Evolutionary conservation across 2,113 vertebrate genomes (phyloP).

Genomic region (Equus przewalskii): DNA sequence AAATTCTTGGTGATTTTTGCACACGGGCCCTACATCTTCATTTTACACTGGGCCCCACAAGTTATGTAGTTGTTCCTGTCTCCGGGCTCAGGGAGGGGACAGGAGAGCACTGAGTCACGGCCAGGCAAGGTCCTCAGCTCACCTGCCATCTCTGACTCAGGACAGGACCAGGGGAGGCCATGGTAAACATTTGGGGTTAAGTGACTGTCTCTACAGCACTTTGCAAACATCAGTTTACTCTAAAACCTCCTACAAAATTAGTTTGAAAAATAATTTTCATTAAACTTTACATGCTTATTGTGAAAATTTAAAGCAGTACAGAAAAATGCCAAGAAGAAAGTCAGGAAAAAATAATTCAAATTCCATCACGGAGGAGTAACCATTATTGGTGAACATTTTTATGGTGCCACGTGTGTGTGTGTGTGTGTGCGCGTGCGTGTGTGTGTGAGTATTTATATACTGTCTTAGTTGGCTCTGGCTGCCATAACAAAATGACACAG

Average conservation of each 20-base stretch:
- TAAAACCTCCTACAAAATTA: background rate
- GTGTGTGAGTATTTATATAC: background rate
- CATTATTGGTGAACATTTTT: background rate
- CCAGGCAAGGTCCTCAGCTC: background rate
- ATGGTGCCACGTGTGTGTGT: too few species aligned
- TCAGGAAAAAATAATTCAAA: background rate
- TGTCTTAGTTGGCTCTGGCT: background rate
- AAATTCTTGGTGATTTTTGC: background rate
- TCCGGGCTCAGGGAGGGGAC: background rate
- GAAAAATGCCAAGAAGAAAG: slow-evolving; percentile 53
- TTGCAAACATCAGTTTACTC: background rate
- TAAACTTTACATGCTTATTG: background rate
- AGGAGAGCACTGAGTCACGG: background rate
- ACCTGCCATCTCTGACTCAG: background rate
- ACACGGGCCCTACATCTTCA: background rate
- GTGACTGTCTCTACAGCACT: background rate
- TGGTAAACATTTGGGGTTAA: background rate
- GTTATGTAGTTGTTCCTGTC: background rate
- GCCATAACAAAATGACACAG: background rate
- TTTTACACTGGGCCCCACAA: background rate
- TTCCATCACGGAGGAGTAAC: background rate
- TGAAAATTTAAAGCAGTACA: background rate
- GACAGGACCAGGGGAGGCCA: background rate
- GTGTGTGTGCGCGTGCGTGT: background rate
- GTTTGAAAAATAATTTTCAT: slow-evolving; percentile 7